Evolutionary conservation across 2,113 vertebrate species (phyloP).

Genomic region (Corydoras sp.): DNA sequence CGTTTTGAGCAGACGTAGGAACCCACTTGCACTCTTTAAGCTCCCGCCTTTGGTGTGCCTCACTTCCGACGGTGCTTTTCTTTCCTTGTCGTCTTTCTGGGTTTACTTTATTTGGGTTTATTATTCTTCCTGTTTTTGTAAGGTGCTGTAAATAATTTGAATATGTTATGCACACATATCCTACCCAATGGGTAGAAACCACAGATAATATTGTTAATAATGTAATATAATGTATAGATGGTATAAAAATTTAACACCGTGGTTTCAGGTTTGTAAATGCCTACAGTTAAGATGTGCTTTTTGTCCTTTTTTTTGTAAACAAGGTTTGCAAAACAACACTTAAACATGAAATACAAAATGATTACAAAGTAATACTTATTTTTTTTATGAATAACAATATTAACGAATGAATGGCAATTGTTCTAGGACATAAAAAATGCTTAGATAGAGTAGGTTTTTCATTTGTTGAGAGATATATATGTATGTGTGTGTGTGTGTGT

Average conservation of each 20-base stretch:
- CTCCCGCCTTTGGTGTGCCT: constrained; percentile 87
- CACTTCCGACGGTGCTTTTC: constrained; percentile 87
- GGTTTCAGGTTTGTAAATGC: constrained; percentile 89
- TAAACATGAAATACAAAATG: constrained; percentile 67
- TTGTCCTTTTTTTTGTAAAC: constrained; percentile 53
- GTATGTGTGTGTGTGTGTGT: too few species aligned
- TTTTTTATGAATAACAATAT: constrained; percentile 82
- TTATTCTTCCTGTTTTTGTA: constrained; percentile 68
- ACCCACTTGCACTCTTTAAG: constrained; percentile 74
- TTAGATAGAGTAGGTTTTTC: constrained; percentile 19
- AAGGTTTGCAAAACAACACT: constrained; percentile 75
- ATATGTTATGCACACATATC: constrained; percentile 97
- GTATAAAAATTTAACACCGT: constrained; percentile 81
- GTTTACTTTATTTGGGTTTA: constrained; percentile 24
- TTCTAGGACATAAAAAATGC: constrained; percentile 67
- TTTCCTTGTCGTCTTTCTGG: constrained; percentile 69
- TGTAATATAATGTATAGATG: constrained; percentile 93
- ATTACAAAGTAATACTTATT: constrained; percentile 73
- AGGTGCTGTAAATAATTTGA: constrained; percentile 94
- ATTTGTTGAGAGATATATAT: neutral
- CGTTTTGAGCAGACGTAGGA: constrained; percentile 75
- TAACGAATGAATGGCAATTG: constrained; percentile 56
- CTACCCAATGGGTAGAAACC: constrained; percentile 97
- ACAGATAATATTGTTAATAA: constrained; percentile 82
- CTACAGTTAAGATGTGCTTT: constrained; percentile 65